Evolutionary conservation across 1,140 invertebrate species (phyloP), one percentile per base, ranked within the genome.

Genomic region (Belonocnema kinseyi): DNA sequence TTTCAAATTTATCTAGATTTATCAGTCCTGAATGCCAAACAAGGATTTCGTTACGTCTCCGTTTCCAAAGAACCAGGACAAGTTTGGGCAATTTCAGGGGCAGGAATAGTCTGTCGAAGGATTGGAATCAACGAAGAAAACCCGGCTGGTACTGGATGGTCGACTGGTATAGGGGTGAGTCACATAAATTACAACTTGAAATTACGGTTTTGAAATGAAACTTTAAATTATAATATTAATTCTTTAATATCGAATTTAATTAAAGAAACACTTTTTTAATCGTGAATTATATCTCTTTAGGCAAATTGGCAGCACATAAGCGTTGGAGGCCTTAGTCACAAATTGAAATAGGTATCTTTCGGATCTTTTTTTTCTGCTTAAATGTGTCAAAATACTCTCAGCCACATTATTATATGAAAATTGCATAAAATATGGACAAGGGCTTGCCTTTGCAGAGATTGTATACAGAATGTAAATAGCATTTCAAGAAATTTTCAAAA

Each of bases 81-180:
- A 85, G 93, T 96, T 19, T 97, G 96, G 96, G 95, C 95, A 8
- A 91, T 96, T 40, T 93, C 94, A 8, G 91, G 93, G 26, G 93
- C 94, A 78, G 96, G 96, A n/a, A 92, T 94, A n/a, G 89, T 97
- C 14, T 94, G 94, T 76, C 92, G 94, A 73, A 93, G 97, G 61
- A 92, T 94, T 77, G 96, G 96, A 11, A 93, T 97, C 21, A 95
- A 94, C 3, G 87, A 92, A 19, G 93, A 94, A 40, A 95, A 94
- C 91, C 94, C 94, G 10, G 93, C 92, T 50, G 96, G 96, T 54
- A 94, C 94, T 52, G 94, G 94, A 33, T 97, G 97, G 97, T 94
- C 94, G 81, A 92, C 93, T 21, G 94, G 94, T 5, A 94, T 96
- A 81, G 93, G 94, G 72, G 95, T 95, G 89, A 92, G 92, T 85